These are phyloP conservation scores for Tachysurus fulvidraco DNA, from an alignment of 2,113 vertebrate genomes.

Conservation along the genomic window DNA sequence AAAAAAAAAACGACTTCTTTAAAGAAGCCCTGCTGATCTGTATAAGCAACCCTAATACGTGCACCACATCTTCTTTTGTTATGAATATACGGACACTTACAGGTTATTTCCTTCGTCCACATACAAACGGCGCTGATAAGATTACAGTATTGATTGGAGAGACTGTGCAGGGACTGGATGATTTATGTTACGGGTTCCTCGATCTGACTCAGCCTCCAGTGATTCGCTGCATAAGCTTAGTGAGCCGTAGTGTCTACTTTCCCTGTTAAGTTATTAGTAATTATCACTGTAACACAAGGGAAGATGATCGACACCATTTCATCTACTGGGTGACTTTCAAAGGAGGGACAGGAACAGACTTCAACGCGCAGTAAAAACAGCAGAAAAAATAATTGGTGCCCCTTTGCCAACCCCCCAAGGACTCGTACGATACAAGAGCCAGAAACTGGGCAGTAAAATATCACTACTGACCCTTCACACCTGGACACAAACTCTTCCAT, in stretches of 20 bases:
- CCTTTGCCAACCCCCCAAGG: no score
- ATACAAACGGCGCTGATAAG: background rate
- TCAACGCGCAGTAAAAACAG: no score
- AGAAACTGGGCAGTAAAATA: no score
- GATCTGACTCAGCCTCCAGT: background rate
- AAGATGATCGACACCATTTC: background rate
- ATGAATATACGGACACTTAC: conserved; percentile 3
- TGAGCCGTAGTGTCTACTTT: background rate
- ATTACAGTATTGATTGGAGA: conserved; percentile 31
- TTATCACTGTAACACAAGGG: background rate
- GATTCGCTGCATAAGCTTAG: background rate
- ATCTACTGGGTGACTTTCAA: conserved; percentile 14
- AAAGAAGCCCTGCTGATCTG: background rate
- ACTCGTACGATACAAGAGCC: no score
- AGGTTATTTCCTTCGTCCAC: background rate
- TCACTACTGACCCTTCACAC: no score
- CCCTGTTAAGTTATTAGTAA: background rate
- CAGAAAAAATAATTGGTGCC: no score
- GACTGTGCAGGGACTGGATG: background rate
- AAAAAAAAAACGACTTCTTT: background rate
- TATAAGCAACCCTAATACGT: background rate
- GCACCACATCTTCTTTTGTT: background rate
- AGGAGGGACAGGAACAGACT: background rate
- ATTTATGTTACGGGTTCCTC: background rate
- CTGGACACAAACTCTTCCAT: no score